Evolutionary conservation across 2,113 vertebrate genomes (phyloP), one percentile per base, ranked within the genome.

Genomic region (Rafetus swinhoei): DNA sequence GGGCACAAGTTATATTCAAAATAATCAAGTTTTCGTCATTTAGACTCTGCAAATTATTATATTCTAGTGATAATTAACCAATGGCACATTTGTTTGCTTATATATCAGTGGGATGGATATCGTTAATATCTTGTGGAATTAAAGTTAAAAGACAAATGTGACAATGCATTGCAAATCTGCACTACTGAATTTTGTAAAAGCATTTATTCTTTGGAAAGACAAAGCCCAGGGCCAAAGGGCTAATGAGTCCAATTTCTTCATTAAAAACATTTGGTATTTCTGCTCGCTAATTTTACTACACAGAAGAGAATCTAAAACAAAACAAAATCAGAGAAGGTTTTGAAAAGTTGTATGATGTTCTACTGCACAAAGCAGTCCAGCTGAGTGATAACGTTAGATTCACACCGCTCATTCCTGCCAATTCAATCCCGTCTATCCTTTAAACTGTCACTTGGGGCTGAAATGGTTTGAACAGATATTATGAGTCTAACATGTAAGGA

Each of bases 41-140:
- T 1, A 62, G 2, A 56, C 82, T 94, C 25, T 54, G 22, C 3
- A 92, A 89, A 87, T 57, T 79, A 60, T 50, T 45, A 27, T 91
- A 12, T 91, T 86, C 25, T 55, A 60, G 79, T 3, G 60, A 45
- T 60, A 87, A 85, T 84, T 90, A 81, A 60, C 3, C 88, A 93
- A 57, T 27, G 3, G 0, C 55, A 91, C 29, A 81, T 85, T 90
- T 92, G 54, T 91, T 93, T 95, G 0, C 54, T 92, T 84, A 53
- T 32, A 82, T 45, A 69, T 82, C 90, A 15, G 2, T 54, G 32
- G 1, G 39, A 79, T 1, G 24, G 50, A 87, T 21, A 87, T 54
- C n/a, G 83, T 81, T 86, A 57, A 86, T 90, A 2, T 54, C n/a
- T 79, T 60, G 3, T 54, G 15, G 90, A 91, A 91, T 81, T 82